Percentiles rank a stretch among this genome's conserved stretches.
phyloP scores from a whole-genome alignment of 2,113 vertebrate species.

The Podarcis cretensis region DNA sequence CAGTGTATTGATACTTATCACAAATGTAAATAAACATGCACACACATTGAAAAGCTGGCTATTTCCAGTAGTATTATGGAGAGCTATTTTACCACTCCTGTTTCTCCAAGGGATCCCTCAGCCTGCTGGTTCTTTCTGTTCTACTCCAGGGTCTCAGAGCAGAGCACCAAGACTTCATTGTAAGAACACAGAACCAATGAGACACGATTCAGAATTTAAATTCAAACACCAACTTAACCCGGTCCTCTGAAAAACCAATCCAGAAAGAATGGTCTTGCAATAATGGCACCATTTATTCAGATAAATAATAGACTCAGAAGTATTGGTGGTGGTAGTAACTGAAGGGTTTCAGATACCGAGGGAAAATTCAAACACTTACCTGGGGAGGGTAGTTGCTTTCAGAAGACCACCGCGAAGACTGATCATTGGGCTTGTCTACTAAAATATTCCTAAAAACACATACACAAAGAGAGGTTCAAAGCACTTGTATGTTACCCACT shows the following conservation, averaged over 20 bases:
- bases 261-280: neutral
- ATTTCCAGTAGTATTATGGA: neutral
- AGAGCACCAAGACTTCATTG: neutral
- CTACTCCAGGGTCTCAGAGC: neutral
- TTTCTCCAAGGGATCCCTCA: neutral
- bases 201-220: neutral
- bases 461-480: constrained; percentile 1
- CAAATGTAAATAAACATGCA: neutral
- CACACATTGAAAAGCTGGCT: neutral
- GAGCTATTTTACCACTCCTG: neutral
- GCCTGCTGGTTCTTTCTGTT: neutral
- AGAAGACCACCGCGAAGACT: constrained; percentile 98
- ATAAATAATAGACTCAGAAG: neutral
- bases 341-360: rapidly evolving
- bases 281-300: neutral
- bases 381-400: constrained; percentile 99
- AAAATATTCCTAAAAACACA: constrained; percentile 90
- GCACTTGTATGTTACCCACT: neutral
- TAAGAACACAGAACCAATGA: neutral
- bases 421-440: constrained; percentile 98
- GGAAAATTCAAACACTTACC: constrained; percentile 75
- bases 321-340: neutral
- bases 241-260: neutral
- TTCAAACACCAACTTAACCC: neutral
- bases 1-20: neutral